Evolutionary conservation across 2,113 vertebrate genomes (phyloP).

Genomic region (Menidia beryllina): DNA sequence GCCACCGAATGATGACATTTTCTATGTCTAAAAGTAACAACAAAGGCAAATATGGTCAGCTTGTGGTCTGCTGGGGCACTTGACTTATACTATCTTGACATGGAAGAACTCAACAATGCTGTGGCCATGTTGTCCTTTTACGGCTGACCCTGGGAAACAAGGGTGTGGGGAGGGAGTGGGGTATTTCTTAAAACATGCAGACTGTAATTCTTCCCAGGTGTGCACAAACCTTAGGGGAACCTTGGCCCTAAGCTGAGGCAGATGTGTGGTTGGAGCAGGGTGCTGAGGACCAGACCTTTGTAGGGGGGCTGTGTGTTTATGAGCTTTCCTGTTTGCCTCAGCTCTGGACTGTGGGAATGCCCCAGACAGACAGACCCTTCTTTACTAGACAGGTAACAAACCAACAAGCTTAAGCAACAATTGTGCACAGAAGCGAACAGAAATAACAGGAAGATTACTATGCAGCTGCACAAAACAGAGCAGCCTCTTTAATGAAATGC

Average conservation of each 20-base stretch:
- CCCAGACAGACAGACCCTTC: constrained; percentile 47
- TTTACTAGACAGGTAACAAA: constrained; percentile 72
- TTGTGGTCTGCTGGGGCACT: constrained; percentile 39
- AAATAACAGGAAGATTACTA: constrained; percentile 40
- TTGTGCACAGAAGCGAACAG: constrained; percentile 39
- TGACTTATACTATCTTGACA: constrained; percentile 50
- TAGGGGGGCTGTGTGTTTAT: constrained; percentile 77
- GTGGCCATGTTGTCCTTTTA: constrained; percentile 41
- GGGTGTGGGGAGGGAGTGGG: constrained; percentile 43
- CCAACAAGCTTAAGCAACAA: constrained; percentile 45
- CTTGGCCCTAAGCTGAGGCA: constrained; percentile 70
- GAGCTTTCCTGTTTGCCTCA: constrained; percentile 72
- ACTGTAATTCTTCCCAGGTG: constrained; percentile 81
- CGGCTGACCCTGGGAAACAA: constrained; percentile 60
- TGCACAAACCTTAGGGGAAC: constrained; percentile 59
- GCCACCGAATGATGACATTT: constrained; percentile 8
- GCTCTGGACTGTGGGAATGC: constrained; percentile 69
- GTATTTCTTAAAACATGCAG: constrained; percentile 76
- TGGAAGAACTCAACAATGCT: constrained; percentile 72
- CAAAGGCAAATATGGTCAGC: constrained; percentile 29
- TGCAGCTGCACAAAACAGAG: constrained; percentile 23
- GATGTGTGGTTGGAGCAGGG: constrained; percentile 69
- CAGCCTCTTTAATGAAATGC: constrained; percentile 19
- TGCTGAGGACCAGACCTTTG: constrained; percentile 69
- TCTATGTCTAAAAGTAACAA: constrained; percentile 22